These are phyloP conservation scores for Dromius quadrimaculatus DNA, from an alignment of 2,888 invertebrate species.

Conservation along the genomic window DNA sequence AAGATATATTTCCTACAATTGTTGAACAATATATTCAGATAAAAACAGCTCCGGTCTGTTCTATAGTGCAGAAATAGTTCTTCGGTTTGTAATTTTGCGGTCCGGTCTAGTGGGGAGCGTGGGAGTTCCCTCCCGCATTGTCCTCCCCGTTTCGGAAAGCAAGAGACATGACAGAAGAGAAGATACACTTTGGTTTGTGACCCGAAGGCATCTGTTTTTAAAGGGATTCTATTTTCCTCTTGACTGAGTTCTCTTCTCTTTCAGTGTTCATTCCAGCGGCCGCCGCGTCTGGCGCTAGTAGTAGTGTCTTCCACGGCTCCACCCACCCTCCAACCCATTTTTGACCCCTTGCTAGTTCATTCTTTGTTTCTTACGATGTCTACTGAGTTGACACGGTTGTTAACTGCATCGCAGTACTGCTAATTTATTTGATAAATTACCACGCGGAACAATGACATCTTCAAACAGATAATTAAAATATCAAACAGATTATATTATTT, in stretches of 20 bases:
- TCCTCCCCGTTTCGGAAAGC: slow-evolving; percentile 37
- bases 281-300: slow-evolving; percentile 15
- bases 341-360: slow-evolving; percentile 3
- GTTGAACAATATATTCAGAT: no score
- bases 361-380: slow-evolving; percentile 26
- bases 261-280: slow-evolving; percentile 18
- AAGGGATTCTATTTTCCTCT: slow-evolving; percentile 62
- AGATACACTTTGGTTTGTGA: slow-evolving; percentile 60
- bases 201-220: slow-evolving; percentile 64
- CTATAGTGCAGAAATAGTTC: no score
- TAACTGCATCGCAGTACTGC: slow-evolving; percentile 14
- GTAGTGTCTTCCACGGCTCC: not conserved
- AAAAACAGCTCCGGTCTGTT: no score
- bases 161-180: slow-evolving; percentile 54
- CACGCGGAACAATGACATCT: not conserved
- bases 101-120: no score
- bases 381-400: slow-evolving; percentile 38
- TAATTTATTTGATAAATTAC: slow-evolving; percentile 43
- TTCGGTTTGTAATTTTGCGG: no score
- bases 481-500: no score
- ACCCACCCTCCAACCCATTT: no score
- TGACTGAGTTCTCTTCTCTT: slow-evolving; percentile 58
- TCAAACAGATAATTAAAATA: not conserved
- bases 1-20: no score
- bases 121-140: no score